Base-by-base conservation (phyloP, 1,140 invertebrate species). In the Sogatella furcifera region DNA sequence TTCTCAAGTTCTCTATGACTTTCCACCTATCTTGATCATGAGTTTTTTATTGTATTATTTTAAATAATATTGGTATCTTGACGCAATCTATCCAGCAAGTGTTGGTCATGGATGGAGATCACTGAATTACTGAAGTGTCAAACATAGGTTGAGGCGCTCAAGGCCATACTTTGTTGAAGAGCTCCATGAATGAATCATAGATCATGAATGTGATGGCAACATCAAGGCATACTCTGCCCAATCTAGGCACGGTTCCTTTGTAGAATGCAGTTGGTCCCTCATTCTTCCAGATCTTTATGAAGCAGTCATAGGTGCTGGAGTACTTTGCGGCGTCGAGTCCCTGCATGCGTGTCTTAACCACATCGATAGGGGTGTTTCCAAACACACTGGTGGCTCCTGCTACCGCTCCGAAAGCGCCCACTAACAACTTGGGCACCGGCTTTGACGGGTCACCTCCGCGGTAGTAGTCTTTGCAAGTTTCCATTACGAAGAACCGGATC, bases 261-360 rank as follows among this genome's bases (percentile, higher is more conserved):
- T 99, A 98, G 79, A 99, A 98, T 31, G 95, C 95, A 61, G 76
- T 72, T 2, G 89, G 84, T 38, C 96, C 96, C 77, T 98, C 96
- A 56, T 97, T 81, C 69, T 85, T 89, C 81, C 90, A 89, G 49
- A 97, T 93, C 77, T 94, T 81, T 34, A 89, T 64, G 46, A 89
- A 86, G 75, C 96, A 98, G 73, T 99, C 92, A 67, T 86, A 76
- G 5, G 93, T 98, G 70, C 84, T 92, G 74, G 93, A 97, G 74
- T 99, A 99, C 70, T 95, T 97, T 14, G 84, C 71, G 0, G 95
- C 92, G 74, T 98, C 96, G 14, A 99, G 76, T 24, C 96, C 95
- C 84, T 99, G 96, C 95, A 99, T 97, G 68, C 96, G 81, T n/a
- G 96, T 99, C 79, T 99, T 99, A 0, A 98, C 86, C 1, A 98